Base-by-base conservation (phyloP, 1,140 invertebrate genomes). In the Amyelois transitella region DNA sequence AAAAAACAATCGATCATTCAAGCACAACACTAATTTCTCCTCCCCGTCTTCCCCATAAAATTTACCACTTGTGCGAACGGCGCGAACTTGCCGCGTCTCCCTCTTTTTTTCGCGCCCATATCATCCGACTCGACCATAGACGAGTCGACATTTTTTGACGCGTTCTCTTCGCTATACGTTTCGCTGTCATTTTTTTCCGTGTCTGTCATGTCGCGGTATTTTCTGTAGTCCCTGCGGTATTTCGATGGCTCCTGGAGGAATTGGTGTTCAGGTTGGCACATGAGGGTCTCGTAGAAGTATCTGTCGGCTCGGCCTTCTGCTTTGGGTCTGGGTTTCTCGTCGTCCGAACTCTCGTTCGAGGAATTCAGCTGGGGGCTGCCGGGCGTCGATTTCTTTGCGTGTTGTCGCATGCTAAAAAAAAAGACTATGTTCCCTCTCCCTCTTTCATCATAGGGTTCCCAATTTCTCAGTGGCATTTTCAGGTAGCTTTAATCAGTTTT, bases 21-120 rank as follows among this genome's bases (percentile, higher is more conserved):
- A 58, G 18, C 54, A 72, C 53, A 74, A 63, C 18, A 59, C 65
- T 80, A 86, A 70, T 73, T 77, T 69, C 75, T 74, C 58, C 69
- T 85, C 45, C 53, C 57, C 43, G 60, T 76, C 58, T 79, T 85
- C 10, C 81, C 81, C 80, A 87, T 87, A 64, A 87, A 84, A 68
- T 82, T 87, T 28, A 85, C 84, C 18, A 85, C 80, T 54, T 87
- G 81, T 3, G 76, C 62, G 24, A 87, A 77, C 5, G 81, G 79
- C 21, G 68, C 73, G 48, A 84, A 82, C 51, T 78, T 85, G 5
- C 75, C 73, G 17, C 81, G 63, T 18, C 75, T 66, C 12, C 48
- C 67, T 19, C 75, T 62, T 57, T 82, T 82, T 63, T 81, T 84
- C 50, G 74, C 51, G 7, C 63, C 70, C 50, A 78, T 51, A 25